These are phyloP conservation scores for Turritopsis rubra DNA, from an alignment of 30 jellyfish, hydroid and myxozoan genomes.

Conservation along the genomic window DNA sequence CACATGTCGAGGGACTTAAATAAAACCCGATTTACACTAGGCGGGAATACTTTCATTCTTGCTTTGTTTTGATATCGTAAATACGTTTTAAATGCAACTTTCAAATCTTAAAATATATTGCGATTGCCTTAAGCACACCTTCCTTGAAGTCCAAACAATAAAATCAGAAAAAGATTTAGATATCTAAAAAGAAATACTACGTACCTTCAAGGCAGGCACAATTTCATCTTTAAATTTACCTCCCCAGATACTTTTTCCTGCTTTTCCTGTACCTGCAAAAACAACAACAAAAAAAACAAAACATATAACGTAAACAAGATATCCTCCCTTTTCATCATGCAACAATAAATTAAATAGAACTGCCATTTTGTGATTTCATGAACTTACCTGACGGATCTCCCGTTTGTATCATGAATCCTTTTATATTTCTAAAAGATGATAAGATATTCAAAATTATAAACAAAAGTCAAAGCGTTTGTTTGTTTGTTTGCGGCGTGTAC, in stretches of 20 bases:
- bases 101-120: no score
- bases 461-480: neutral
- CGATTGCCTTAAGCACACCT: no score
- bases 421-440: slow-evolving; percentile 55
- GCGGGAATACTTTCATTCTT: no score
- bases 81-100: no score
- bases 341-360: no score
- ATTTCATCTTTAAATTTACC: slow-evolving; percentile 85
- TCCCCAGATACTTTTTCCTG: slow-evolving; percentile 98
- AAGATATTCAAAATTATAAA: neutral
- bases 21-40: no score
- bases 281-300: neutral
- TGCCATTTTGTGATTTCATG: neutral
- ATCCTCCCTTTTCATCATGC: no score
- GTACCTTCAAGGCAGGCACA: slow-evolving; percentile 77
- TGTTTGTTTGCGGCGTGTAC: neutral
- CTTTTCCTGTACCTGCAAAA: slow-evolving; percentile 75
- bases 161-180: neutral
- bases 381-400: slow-evolving; percentile 93
- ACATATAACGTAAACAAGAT: neutral
- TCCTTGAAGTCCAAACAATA: no score
- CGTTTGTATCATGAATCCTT: slow-evolving; percentile 93
- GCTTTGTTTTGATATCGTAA: no score
- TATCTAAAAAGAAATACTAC: neutral
- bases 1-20: no score